Conservation (phyloP, 2,113 vertebrate genomes). For the Burhinus bistriatus region DNA sequence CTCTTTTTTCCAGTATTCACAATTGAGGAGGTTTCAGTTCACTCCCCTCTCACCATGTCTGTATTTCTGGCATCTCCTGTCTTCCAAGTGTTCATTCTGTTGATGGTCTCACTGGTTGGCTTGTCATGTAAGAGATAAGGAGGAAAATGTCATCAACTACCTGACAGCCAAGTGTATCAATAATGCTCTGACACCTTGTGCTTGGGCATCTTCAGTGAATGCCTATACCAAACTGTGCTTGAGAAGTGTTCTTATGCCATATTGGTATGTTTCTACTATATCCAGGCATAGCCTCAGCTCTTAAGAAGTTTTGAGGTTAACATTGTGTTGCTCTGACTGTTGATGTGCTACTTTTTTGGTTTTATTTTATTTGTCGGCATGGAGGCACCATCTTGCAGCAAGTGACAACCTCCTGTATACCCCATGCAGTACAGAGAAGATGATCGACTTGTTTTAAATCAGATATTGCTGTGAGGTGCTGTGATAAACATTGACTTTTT, state of each 20-base stretch:
- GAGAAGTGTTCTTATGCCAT: background rate
- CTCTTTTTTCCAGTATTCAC: background rate
- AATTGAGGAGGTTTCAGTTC: background rate
- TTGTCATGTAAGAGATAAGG: background rate
- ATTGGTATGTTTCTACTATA: background rate
- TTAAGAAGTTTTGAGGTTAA: background rate
- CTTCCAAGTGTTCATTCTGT: background rate
- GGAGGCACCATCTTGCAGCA: background rate
- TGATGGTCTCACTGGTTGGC: background rate
- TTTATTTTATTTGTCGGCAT: background rate
- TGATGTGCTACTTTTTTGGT: background rate
- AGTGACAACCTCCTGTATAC: background rate
- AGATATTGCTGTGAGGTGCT: background rate
- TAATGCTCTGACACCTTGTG: background rate
- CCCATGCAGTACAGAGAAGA: background rate
- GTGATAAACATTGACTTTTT: background rate
- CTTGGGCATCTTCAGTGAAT: background rate
- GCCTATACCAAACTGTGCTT: background rate
- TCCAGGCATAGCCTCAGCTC: background rate
- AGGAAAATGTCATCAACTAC: background rate
- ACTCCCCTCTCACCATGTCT: background rate
- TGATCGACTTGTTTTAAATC: background rate
- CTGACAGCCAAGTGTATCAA: background rate
- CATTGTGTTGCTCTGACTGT: background rate
- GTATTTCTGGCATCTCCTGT: background rate